Percentiles rank a stretch among this genome's conserved stretches.
phyloP scores from a whole-genome alignment of 2,888 invertebrate species.

The Limnephilus lunatus region DNA sequence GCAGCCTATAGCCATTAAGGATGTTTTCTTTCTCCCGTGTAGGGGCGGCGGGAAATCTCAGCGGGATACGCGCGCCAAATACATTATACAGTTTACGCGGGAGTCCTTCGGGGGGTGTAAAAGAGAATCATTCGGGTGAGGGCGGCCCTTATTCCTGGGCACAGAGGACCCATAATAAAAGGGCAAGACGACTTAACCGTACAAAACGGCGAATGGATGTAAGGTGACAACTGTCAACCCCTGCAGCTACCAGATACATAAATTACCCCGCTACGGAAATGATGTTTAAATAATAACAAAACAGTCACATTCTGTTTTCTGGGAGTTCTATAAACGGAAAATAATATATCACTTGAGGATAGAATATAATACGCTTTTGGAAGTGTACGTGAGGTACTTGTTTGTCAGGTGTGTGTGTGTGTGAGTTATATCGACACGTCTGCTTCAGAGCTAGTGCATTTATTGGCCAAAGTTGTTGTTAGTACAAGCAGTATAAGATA shows the following conservation, averaged over 20 bases:
- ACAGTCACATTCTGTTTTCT: neutral
- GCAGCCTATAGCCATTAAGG: neutral
- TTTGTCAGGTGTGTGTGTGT: too few relatives aligned
- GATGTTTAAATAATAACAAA: neutral
- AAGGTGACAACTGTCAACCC: neutral
- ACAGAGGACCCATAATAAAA: slow-evolving; percentile 5
- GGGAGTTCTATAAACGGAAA: neutral
- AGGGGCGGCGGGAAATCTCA: slow-evolving; percentile 17
- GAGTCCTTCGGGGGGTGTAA: neutral
- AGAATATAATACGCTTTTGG: neutral
- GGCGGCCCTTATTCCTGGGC: neutral
- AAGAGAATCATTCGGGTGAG: neutral
- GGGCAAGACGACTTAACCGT: neutral
- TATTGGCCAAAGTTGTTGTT: too few relatives aligned
- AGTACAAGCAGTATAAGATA: too few relatives aligned
- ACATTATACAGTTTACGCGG: slow-evolving; percentile 14
- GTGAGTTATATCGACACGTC: too few relatives aligned
- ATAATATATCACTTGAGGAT: neutral
- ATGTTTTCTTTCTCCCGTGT: neutral
- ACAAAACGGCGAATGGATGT: neutral
- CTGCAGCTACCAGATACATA: neutral
- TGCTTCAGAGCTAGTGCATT: too few relatives aligned
- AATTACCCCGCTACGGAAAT: neutral
- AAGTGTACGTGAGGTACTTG: too few relatives aligned
- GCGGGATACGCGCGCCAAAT: slow-evolving; percentile 12